Base-by-base conservation (phyloP, 2,888 invertebrate species). In the Thera obeliscata region DNA sequence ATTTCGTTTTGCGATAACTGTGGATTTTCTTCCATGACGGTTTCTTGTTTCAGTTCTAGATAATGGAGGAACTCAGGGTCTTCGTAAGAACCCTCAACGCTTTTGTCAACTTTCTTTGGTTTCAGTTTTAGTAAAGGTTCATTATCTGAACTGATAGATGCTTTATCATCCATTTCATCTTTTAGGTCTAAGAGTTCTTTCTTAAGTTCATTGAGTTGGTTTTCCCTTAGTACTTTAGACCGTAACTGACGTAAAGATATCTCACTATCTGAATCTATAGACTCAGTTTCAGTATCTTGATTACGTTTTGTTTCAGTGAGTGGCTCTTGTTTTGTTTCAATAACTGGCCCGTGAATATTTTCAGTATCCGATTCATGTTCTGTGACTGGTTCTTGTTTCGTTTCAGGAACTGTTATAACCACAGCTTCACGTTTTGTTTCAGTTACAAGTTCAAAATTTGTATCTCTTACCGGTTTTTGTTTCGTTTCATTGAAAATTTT, bases 21-120 rank as follows among this genome's bases (percentile, higher is more conserved):
- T 1, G 95, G 94, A 78, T 94, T 88, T 71, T 94, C 89, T 57
- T 94, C 93, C 60, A 91, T 87, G 9, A 94, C 77, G 35, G 83
- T 78, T 73, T 94, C 94, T 76, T 90, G 91, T 74, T 87, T 89
- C 36, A 91, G 72, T 72, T 94, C 91, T 41, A 92, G 79, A 79
- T 94, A 94, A 73, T 93, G 86, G 11, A 93, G 79, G 69, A 94
- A 95, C 58, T 93, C 90, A 9, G 84, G 81, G 63, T 88, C 83
- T 12, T 86, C 76, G 48, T 79, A 74, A 7, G 76, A 78, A 63
- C 81, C 77, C 52, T 74, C 74, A 33, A 67, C 3, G 5, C 52
- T 69, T 64, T 69, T 69, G 22, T 61, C 61, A 35, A 52, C 54
- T 60, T 61, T 69, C 48, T 55, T 56, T 41, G 66, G 66, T 57